Evolutionary conservation across 2,797 vertebrate species (phyloP).

Genomic region (Rhodeus uyekii): DNA sequence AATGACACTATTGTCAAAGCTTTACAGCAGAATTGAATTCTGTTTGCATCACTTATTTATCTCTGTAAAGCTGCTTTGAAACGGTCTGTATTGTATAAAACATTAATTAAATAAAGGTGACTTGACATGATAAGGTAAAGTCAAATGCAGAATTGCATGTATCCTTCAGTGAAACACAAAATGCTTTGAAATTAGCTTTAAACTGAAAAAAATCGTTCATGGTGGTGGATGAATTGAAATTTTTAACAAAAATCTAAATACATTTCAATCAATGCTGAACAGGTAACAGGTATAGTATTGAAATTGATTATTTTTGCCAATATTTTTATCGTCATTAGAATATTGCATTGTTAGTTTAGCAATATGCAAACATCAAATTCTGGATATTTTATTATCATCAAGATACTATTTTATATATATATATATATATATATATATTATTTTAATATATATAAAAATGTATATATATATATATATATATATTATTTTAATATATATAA

Average conservation of each 20-base stretch:
- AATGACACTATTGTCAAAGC: neutral
- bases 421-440: too few species aligned
- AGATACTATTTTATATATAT: too few species aligned
- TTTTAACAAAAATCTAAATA: neutral
- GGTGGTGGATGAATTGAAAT: neutral
- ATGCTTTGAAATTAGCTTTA: neutral
- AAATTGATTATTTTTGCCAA: neutral
- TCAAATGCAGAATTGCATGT: neutral
- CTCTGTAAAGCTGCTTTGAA: neutral
- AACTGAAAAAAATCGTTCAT: neutral
- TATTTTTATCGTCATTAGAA: neutral
- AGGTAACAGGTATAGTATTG: neutral
- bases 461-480: too few species aligned
- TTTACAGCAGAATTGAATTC: neutral
- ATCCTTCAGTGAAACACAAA: neutral
- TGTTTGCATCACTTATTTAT: neutral
- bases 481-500: too few species aligned
- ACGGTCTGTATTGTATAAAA: neutral
- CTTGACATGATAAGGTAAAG: neutral
- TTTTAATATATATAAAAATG: too few species aligned
- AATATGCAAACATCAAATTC: neutral
- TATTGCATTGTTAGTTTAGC: neutral
- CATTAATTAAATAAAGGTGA: neutral
- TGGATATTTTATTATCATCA: neutral
- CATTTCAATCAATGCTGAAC: neutral